Conservation (phyloP, 2,113 vertebrate genomes). For the Melospiza georgiana region DNA sequence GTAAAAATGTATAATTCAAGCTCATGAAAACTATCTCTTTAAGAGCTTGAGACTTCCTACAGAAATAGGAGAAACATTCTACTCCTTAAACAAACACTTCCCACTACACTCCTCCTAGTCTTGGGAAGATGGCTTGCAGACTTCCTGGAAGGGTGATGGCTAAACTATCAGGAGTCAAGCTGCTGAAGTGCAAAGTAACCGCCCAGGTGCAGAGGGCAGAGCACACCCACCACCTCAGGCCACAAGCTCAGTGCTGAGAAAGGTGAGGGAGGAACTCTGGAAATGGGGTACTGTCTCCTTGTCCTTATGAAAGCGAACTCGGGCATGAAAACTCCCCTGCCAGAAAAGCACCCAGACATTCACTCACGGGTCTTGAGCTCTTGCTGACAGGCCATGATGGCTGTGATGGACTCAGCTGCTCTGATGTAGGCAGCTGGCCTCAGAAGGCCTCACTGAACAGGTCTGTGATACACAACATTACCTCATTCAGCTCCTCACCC, state of each 20-base stretch:
- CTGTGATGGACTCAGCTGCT: too few species aligned
- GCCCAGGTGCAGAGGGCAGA: neutral
- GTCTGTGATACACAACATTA: neutral
- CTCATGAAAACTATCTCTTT: neutral
- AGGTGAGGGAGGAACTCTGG: neutral
- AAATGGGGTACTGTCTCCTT: neutral
- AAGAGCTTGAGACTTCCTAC: neutral
- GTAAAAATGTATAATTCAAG: neutral
- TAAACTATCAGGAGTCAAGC: neutral
- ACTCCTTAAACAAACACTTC: neutral
- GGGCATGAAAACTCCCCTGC: too few species aligned
- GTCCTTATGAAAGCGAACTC: neutral
- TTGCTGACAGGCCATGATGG: too few species aligned
- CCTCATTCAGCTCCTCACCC: neutral
- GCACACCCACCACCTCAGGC: neutral
- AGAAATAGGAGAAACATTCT: neutral
- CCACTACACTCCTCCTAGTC: accelerated
- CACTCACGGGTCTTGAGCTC: neutral
- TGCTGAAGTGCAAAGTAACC: neutral
- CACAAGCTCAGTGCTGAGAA: neutral
- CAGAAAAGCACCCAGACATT: neutral
- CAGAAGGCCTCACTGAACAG: neutral
- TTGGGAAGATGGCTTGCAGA: neutral
- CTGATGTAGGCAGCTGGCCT: neutral
- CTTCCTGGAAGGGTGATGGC: neutral